Conservation (phyloP, 2,888 invertebrate genomes). For the Clusia tigrina region DNA sequence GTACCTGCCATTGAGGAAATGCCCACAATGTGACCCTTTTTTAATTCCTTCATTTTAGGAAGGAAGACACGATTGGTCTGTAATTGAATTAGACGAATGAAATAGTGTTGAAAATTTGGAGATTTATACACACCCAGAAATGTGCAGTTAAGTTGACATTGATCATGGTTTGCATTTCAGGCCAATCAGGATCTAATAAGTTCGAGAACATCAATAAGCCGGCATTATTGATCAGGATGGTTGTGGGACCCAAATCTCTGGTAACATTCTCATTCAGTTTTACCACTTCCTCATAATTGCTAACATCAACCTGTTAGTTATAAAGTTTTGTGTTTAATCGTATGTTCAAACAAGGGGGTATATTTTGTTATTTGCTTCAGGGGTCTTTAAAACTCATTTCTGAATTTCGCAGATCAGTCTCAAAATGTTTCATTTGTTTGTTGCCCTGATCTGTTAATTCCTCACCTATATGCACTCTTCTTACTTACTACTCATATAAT, state of each 20-base stretch:
- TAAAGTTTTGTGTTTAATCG: too few relatives aligned
- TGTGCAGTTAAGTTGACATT: slow-evolving; percentile 63
- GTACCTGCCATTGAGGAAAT: slow-evolving; percentile 56
- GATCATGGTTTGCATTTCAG: slow-evolving; percentile 59
- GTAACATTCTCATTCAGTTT: slow-evolving; percentile 44
- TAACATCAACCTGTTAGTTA: slow-evolving; percentile 50
- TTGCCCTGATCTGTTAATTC: too few relatives aligned
- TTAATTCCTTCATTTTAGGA: slow-evolving; percentile 57
- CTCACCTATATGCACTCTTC: too few relatives aligned
- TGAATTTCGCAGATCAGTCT: too few relatives aligned
- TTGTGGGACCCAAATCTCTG: slow-evolving; percentile 56
- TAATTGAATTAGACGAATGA: neutral
- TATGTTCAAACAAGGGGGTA: too few relatives aligned
- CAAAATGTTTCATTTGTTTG: too few relatives aligned
- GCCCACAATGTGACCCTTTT: slow-evolving; percentile 60
- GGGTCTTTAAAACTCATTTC: too few relatives aligned
- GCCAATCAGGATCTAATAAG: slow-evolving; percentile 40
- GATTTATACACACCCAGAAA: slow-evolving; percentile 56
- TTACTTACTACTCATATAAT: too few relatives aligned
- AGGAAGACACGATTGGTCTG: slow-evolving; percentile 61
- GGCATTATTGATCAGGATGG: slow-evolving; percentile 65
- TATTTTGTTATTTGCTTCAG: too few relatives aligned
- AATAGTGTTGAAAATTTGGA: neutral
- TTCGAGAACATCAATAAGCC: slow-evolving; percentile 51
- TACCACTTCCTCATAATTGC: slow-evolving; percentile 42